A percentile compares a stretch with the other conserved stretches of the same genome.
These are phyloP conservation scores for Psylliodes chrysocephalus DNA, from an alignment of 2,888 invertebrate genomes.

Conservation along the genomic window DNA sequence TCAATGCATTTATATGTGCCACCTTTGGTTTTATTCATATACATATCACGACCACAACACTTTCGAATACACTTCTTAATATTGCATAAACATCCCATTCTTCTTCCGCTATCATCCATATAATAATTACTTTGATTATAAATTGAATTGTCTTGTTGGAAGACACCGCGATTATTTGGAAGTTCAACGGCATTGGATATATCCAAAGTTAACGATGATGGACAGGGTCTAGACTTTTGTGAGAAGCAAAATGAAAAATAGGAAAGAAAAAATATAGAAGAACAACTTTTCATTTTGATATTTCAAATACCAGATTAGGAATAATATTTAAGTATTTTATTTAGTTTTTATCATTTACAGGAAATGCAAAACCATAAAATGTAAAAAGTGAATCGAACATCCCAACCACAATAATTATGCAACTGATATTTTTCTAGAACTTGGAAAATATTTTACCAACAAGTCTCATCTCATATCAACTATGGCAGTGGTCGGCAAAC, in stretches of 20 bases:
- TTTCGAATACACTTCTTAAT: conserved; percentile 2
- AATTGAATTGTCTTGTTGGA: conserved; percentile 19
- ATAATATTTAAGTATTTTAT: no score
- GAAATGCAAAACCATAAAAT: no score
- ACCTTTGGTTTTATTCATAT: background rate
- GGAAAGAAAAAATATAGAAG: background rate
- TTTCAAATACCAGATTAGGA: background rate
- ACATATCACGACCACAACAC: background rate
- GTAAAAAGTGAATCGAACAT: no score
- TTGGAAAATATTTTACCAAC: no score
- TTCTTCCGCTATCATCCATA: background rate
- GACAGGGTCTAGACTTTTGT: background rate
- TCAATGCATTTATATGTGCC: background rate
- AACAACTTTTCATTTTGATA: background rate
- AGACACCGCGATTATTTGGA: background rate
- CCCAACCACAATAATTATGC: no score
- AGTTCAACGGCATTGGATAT: conserved; percentile 35
- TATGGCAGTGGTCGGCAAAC: no score
- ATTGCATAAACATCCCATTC: conserved; percentile 9
- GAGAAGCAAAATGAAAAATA: background rate
- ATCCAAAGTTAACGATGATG: background rate
- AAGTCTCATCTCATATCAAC: no score
- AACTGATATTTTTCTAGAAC: no score
- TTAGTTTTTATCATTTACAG: no score
- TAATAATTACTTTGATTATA: background rate